These are phyloP conservation scores for Dipodomys stephensi DNA, from an alignment of 2,113 vertebrate species.

Conservation along the genomic window DNA sequence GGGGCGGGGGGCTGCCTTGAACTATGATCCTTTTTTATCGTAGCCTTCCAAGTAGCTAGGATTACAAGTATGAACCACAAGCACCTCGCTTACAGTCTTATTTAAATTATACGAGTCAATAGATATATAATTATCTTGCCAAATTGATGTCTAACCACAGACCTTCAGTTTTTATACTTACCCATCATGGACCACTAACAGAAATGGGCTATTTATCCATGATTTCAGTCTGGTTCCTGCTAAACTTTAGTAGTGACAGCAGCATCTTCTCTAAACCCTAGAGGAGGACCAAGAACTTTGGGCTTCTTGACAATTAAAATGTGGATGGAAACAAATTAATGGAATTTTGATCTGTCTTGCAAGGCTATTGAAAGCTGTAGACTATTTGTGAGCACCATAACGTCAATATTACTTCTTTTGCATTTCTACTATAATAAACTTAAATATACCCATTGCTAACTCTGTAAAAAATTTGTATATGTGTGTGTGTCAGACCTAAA, in stretches of 20 bases:
- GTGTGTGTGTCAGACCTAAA: too few relatives aligned
- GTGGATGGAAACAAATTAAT: not conserved
- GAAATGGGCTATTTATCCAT: not conserved
- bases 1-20: too few relatives aligned
- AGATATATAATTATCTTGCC: constrained; percentile 29
- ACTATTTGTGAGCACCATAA: constrained; percentile 26
- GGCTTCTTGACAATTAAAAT: not conserved
- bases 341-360: not conserved
- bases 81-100: not conserved
- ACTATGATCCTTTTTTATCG: not conserved
- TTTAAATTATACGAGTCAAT: constrained; percentile 6
- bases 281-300: not conserved
- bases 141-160: constrained; percentile 25
- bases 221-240: not conserved
- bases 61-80: not conserved
- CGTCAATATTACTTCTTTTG: constrained; percentile 7
- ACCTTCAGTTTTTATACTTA: constrained; percentile 2
- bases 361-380: not conserved
- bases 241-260: not conserved
- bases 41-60: not conserved
- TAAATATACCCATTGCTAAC: not conserved
- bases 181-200: not conserved
- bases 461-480: too few relatives aligned
- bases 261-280: not conserved
- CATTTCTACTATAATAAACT: constrained; percentile 47